Evolutionary conservation across 2,113 vertebrate genomes (phyloP).

Genomic region (Hiodon alosoides): DNA sequence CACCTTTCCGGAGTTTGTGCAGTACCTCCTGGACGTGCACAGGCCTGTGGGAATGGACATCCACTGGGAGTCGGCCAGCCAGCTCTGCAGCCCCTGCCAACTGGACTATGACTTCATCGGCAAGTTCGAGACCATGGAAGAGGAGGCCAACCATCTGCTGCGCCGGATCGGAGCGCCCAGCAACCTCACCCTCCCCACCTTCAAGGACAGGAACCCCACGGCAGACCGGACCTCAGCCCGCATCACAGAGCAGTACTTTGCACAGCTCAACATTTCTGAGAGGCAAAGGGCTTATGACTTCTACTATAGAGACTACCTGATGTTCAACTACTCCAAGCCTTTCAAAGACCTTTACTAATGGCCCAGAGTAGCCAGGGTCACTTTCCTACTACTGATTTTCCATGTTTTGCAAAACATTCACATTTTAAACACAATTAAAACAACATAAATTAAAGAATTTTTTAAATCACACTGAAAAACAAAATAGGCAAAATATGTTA

Average conservation of each 20-base stretch:
- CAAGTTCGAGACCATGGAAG: slow-evolving; percentile 83
- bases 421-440: neutral
- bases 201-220: slow-evolving; percentile 70
- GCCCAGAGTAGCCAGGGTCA: neutral
- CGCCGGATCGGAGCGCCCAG: slow-evolving; percentile 63
- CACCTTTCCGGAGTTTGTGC: slow-evolving; percentile 80
- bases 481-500: neutral
- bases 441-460: neutral
- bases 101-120: slow-evolving; percentile 92
- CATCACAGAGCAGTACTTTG: slow-evolving; percentile 66
- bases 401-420: neutral
- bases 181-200: slow-evolving; percentile 72
- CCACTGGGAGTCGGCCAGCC: slow-evolving; percentile 72
- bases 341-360: slow-evolving; percentile 70
- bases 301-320: slow-evolving; percentile 78
- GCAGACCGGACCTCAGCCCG: slow-evolving; percentile 68
- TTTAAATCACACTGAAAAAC: neutral
- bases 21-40: slow-evolving; percentile 80
- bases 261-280: slow-evolving; percentile 65
- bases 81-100: slow-evolving; percentile 89
- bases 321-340: slow-evolving; percentile 80
- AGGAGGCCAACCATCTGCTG: slow-evolving; percentile 79
- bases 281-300: slow-evolving; percentile 72
- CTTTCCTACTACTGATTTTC: no score
- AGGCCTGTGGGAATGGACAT: slow-evolving; percentile 76